These are phyloP conservation scores for Microdon myrmicae DNA, from an alignment of 2,888 invertebrate species.

Conservation along the genomic window DNA sequence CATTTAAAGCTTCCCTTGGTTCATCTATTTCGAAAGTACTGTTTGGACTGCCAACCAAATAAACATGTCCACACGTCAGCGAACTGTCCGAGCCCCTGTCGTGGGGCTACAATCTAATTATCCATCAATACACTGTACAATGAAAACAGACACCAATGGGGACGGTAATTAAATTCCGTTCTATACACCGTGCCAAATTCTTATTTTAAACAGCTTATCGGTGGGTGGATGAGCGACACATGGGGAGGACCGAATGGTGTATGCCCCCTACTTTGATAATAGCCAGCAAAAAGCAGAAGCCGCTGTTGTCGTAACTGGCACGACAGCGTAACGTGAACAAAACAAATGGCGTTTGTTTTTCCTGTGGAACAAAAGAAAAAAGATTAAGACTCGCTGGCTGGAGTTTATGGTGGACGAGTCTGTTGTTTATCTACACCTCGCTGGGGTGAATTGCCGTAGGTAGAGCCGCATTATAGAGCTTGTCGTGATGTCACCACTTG, in stretches of 20 bases:
- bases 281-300: slow-evolving; percentile 47
- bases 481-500: slow-evolving; percentile 47
- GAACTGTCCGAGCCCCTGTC: slow-evolving; percentile 15
- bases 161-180: slow-evolving; percentile 12
- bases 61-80: slow-evolving; percentile 1
- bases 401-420: too few relatives aligned
- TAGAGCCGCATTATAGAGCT: slow-evolving; percentile 45
- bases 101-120: slow-evolving; percentile 36
- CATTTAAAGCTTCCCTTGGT: too few relatives aligned
- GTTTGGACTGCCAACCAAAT: neutral
- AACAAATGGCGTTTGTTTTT: too few relatives aligned
- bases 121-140: slow-evolving; percentile 11
- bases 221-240: slow-evolving; percentile 17
- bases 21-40: too few relatives aligned
- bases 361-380: neutral
- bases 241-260: neutral
- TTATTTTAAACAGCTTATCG: slow-evolving; percentile 39
- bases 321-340: slow-evolving; percentile 25
- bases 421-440: too few relatives aligned
- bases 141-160: slow-evolving; percentile 20
- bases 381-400: neutral
- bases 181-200: slow-evolving; percentile 24
- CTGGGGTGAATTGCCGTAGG: too few relatives aligned
- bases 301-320: slow-evolving; percentile 25
- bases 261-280: slow-evolving; percentile 3